Percentiles rank a stretch among this genome's conserved stretches.
These are phyloP conservation scores for Spisula solida DNA, from an alignment of 2,888 invertebrate genomes.

Conservation along the genomic window DNA sequence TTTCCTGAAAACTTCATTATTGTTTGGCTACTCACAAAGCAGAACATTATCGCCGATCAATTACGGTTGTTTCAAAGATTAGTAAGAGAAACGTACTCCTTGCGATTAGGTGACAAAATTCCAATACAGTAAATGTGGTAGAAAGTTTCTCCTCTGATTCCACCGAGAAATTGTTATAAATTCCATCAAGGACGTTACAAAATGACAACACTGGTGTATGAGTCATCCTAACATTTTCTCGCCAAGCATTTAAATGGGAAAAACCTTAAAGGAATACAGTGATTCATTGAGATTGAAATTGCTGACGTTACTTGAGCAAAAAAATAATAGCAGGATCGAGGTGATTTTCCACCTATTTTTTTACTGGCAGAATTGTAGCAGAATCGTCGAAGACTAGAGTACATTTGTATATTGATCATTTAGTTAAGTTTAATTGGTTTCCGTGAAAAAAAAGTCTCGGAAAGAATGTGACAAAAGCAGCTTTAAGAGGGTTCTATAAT, in stretches of 20 bases:
- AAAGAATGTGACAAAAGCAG: background rate
- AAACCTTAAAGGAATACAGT: constrained; percentile 11
- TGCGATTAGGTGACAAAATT: constrained; percentile 40
- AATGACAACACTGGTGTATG: constrained; percentile 43
- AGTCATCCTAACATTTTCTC: constrained; percentile 47
- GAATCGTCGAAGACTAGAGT: background rate
- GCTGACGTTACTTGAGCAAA: constrained; percentile 12
- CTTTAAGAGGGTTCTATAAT: background rate
- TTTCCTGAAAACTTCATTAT: background rate
- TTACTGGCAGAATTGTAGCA: background rate
- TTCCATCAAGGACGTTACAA: constrained; percentile 49
- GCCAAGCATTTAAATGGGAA: constrained; percentile 5
- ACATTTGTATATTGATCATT: constrained; percentile 13
- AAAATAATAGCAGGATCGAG: background rate
- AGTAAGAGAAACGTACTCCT: constrained; percentile 35
- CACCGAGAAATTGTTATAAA: constrained; percentile 28
- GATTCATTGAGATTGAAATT: constrained; percentile 15
- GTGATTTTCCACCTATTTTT: too few species aligned
- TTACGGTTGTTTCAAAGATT: constrained; percentile 10
- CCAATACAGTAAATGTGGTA: constrained; percentile 40
- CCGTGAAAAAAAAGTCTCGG: background rate
- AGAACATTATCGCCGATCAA: constrained; percentile 12
- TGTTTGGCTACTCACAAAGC: background rate
- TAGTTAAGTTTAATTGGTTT: background rate
- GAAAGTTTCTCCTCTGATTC: constrained; percentile 30